These are phyloP conservation scores for Pegea sp. DNA, from an alignment of 23 tunicate species.

Conservation along the genomic window DNA sequence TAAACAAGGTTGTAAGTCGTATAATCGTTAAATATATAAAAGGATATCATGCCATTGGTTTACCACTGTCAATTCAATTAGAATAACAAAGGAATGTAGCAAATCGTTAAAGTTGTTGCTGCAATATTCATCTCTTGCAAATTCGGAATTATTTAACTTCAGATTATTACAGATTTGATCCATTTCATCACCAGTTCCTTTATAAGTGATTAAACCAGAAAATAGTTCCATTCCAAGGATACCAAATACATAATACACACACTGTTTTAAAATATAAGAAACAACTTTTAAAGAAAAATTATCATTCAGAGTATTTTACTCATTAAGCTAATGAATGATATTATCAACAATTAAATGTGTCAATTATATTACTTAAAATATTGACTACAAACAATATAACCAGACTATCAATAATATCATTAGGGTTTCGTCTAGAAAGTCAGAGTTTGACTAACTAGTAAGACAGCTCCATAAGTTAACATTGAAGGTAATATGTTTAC, in stretches of 20 bases:
- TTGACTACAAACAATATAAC: no score
- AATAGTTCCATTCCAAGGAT: slow-evolving; percentile 91
- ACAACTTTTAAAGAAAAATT: no score
- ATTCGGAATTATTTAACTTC: slow-evolving; percentile 35
- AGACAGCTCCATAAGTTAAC: slow-evolving; percentile 65
- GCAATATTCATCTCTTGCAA: slow-evolving; percentile 78
- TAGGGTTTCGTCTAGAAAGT: no score
- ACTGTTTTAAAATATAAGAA: no score
- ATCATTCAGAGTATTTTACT: no score
- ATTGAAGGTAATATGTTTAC: slow-evolving; percentile 84
- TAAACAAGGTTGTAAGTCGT: neutral
- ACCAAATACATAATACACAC: slow-evolving; percentile 69
- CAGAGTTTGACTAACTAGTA: slow-evolving; percentile 65
- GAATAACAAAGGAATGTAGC: slow-evolving; percentile 58
- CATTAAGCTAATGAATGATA: no score
- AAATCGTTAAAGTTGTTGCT: slow-evolving; percentile 86
- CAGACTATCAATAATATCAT: no score
- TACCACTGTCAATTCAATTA: slow-evolving; percentile 78
- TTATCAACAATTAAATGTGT: no score
- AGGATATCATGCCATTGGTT: slow-evolving; percentile 99
- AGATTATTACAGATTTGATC: slow-evolving; percentile 31
- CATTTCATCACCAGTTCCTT: slow-evolving; percentile 4
- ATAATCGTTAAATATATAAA: slow-evolving; percentile 2
- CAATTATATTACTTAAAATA: no score
- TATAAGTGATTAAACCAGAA: slow-evolving; percentile 22